These are phyloP conservation scores for Micrasema minimum DNA, from an alignment of 1,140 invertebrate species.

Conservation along the genomic window DNA sequence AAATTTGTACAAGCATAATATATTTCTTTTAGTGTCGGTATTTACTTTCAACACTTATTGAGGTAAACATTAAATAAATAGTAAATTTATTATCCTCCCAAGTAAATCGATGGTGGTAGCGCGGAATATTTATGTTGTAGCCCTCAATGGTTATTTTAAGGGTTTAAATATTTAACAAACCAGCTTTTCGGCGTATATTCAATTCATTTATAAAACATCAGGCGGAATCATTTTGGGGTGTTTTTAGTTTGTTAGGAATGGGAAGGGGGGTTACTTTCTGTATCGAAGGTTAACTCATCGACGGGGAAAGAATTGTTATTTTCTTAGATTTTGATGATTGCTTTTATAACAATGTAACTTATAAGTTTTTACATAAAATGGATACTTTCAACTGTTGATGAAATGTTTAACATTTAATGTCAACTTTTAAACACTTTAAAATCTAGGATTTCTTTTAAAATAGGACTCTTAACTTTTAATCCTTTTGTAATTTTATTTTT, in stretches of 20 bases:
- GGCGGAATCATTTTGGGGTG: conserved; percentile 3
- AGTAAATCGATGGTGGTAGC: conserved; percentile 40
- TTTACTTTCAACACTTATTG: neutral
- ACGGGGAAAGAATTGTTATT: too few species aligned
- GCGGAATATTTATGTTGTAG: conserved; percentile 34
- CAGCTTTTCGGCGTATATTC: conserved; percentile 48
- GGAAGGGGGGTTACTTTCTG: neutral
- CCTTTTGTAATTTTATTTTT: too few species aligned
- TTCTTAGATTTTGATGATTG: too few species aligned
- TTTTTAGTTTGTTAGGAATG: neutral
- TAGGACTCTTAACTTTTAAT: too few species aligned
- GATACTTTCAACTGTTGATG: too few species aligned
- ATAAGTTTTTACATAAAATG: too few species aligned
- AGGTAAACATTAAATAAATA: conserved; percentile 33
- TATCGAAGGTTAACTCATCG: neutral
- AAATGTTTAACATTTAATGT: too few species aligned
- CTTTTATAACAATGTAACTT: too few species aligned
- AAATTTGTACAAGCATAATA: too few species aligned
- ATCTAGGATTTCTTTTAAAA: too few species aligned
- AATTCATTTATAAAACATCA: conserved; percentile 50
- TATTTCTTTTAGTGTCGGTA: too few species aligned
- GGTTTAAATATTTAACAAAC: conserved; percentile 48
- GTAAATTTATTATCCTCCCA: conserved; percentile 20
- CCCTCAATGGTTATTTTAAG: conserved; percentile 43
- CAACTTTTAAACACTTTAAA: too few species aligned